Evolutionary conservation across 2,113 vertebrate genomes (phyloP).

Genomic region (Triplophysa siluroides): DNA sequence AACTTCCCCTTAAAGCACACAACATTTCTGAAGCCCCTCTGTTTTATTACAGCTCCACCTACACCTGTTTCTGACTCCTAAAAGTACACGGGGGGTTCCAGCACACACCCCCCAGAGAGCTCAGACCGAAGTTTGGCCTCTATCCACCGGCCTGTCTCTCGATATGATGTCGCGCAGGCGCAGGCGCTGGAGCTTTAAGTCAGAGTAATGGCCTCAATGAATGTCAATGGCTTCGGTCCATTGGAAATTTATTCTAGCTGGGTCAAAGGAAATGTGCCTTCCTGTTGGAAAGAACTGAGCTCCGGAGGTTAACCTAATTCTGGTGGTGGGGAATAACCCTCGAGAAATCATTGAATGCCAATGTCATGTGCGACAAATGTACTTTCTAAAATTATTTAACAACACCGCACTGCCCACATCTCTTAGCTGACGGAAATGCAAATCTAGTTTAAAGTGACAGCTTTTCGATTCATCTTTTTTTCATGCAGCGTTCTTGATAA

Average conservation of each 20-base stretch:
- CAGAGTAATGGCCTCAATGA: conserved; percentile 47
- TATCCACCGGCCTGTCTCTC: conserved; percentile 9
- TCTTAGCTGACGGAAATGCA: neutral
- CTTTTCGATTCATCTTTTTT: neutral
- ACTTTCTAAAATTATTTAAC: neutral
- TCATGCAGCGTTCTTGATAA: neutral
- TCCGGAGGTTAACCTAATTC: conserved; percentile 35
- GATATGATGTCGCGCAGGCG: conserved; percentile 23
- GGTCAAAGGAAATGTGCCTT: conserved; percentile 46
- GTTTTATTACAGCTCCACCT: neutral
- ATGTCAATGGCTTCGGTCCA: conserved; percentile 37
- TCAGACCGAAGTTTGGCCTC: conserved; percentile 26
- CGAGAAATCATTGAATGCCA: conserved; percentile 11
- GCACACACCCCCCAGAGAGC: conserved; percentile 32
- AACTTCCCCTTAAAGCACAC: too few species aligned
- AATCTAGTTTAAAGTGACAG: neutral
- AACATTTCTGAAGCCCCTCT: neutral
- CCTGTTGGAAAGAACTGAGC: conserved; percentile 45
- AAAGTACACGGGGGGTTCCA: neutral
- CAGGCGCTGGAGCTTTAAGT: conserved; percentile 28
- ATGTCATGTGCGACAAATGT: neutral
- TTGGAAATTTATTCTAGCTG: conserved; percentile 30
- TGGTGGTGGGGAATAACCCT: conserved; percentile 14
- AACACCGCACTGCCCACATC: neutral
- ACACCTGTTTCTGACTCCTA: neutral